Evolutionary conservation across 2,888 invertebrate genomes (phyloP), one percentile per base, ranked within the genome.

Genomic region (Watsonalla binaria): DNA sequence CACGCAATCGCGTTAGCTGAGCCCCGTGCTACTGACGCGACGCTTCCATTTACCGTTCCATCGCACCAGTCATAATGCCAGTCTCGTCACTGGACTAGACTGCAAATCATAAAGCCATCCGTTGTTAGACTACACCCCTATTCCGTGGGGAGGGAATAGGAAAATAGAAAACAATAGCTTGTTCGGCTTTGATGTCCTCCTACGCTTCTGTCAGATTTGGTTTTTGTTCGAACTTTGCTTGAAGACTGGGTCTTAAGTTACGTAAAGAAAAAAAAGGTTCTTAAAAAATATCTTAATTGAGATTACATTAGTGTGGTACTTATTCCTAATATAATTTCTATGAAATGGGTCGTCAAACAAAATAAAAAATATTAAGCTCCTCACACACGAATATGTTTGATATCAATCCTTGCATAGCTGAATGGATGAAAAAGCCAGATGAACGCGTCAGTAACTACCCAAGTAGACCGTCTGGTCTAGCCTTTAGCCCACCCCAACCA

Each of bases 1-100:
- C 82, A 82, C 80, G 77, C 82, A 83, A 85, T 82, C 80, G 73
- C 72, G 82, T 82, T 82, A 82, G 80, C 76, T 72, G 67, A 52
- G 54, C 61, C 55, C 61, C 60, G 54, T 55, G 55, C 42, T 46
- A 14, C 14, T 49, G 49, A 49, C 57, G 51, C 51, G 53, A 53
- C 52, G 52, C 53, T 59, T 55, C 59, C 60, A 62, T 64, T 64
- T 68, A 67, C 63, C 59, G 62, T 60, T 61, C 53, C 59, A 58
- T 62, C 60, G 63, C 65, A 63, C 54, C 62, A 58, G 77, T 72
- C 76, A 72, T 69, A 66, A 80, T 79, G 78, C 76, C 67, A 71
- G 60, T 56, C 53, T 24, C 54, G 52, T 57, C 54, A 60, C 56
- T 50, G 54, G 53, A 51, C 51, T 59, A 39, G 39, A 24, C 50